These are phyloP conservation scores for Brotula barbata DNA, from an alignment of 2,797 vertebrate species.

Conservation along the genomic window DNA sequence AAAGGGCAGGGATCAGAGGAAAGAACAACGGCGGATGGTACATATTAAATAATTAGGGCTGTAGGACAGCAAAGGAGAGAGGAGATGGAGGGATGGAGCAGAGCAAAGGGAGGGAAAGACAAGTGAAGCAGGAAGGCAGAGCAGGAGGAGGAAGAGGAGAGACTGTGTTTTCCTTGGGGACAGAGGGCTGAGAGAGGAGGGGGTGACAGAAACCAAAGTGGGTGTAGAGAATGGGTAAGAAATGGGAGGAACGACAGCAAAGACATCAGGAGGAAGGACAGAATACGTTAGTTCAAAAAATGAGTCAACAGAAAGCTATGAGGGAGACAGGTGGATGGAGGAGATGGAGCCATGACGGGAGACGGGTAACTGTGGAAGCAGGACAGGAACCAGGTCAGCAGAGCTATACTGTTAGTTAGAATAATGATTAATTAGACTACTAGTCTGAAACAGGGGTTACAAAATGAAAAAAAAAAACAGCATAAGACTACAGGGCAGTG, in stretches of 20 bases:
- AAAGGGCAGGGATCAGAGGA: neutral
- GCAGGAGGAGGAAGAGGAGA: constrained; percentile 46
- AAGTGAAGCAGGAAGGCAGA: constrained; percentile 23
- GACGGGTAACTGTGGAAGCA: neutral
- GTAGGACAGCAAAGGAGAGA: constrained; percentile 22
- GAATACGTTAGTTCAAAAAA: constrained; percentile 12
- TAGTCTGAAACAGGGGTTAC: constrained; percentile 4
- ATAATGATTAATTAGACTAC: neutral
- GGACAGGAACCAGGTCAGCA: neutral
- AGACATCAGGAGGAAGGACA: constrained; percentile 7
- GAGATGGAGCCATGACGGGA: neutral
- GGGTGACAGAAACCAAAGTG: constrained; percentile 47
- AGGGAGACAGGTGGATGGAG: neutral
- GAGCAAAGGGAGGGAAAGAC: constrained; percentile 4
- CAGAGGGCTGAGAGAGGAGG: constrained; percentile 39
- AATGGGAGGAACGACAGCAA: constrained; percentile 23
- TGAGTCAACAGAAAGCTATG: neutral
- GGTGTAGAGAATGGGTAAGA: constrained; percentile 40
- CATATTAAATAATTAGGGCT: constrained; percentile 43
- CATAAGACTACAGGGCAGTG: constrained; percentile 20
- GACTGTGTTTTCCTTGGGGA: constrained; percentile 59
- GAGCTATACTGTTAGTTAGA: too few species aligned
- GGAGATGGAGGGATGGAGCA: constrained; percentile 10
- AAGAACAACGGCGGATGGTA: constrained; percentile 14
- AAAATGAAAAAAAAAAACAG: constrained; percentile 24